phyloP scores from a whole-genome alignment of 2,888 invertebrate genomes.

The Thymelicus sylvestris region DNA sequence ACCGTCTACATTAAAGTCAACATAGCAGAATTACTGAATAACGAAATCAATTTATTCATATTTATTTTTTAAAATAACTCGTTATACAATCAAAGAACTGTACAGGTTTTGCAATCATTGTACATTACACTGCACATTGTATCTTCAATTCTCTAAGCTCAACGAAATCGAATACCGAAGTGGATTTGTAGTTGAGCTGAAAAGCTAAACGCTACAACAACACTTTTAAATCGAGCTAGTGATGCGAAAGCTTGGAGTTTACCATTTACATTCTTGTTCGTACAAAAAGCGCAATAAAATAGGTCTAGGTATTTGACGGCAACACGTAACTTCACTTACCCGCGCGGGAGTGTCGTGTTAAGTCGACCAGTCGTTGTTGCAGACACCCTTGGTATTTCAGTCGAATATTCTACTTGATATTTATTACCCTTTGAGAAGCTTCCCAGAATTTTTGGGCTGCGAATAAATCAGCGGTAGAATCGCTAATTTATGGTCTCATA shows the following conservation, averaged over 20 bases:
- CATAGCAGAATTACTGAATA: too few species aligned
- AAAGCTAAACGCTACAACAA: constrained; percentile 35
- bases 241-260: constrained; percentile 30
- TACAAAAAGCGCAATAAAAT: constrained; percentile 74
- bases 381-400: constrained; percentile 57
- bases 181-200: constrained; percentile 28
- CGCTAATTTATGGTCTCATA: constrained; percentile 45
- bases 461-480: constrained; percentile 46
- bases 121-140: background rate
- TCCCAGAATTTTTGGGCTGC: constrained; percentile 47
- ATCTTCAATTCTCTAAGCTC: constrained; percentile 10
- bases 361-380: constrained; percentile 11
- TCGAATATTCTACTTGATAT: constrained; percentile 58
- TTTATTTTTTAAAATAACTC: too few species aligned
- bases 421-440: constrained; percentile 53
- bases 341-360: constrained; percentile 68
- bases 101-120: background rate
- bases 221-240: constrained; percentile 31
- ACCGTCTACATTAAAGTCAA: too few species aligned
- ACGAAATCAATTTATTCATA: too few species aligned
- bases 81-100: background rate
- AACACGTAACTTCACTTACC: constrained; percentile 81
- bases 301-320: constrained; percentile 66
- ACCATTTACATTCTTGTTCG: constrained; percentile 62
- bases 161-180: constrained; percentile 29